Evolutionary conservation across 2,888 invertebrate species (phyloP).

Genomic region (Strigamia transsilvanica): DNA sequence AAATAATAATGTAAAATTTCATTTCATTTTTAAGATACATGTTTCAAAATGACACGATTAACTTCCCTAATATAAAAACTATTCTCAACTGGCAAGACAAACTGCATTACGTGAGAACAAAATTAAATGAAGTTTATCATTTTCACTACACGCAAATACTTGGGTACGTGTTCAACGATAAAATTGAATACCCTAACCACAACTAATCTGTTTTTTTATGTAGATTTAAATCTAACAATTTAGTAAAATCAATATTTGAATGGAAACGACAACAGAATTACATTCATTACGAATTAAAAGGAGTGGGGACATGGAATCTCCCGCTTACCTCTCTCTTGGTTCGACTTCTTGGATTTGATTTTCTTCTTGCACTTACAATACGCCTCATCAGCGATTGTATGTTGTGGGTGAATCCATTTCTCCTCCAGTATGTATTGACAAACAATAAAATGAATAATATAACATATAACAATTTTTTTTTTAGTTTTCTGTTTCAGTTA

Average conservation of each 20-base stretch:
- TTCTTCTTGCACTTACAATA: conserved; percentile 1
- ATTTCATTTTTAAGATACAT: neutral
- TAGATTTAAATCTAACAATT: neutral
- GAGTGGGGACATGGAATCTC: neutral
- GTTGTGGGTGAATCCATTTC: conserved; percentile 8
- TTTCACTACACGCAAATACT: neutral
- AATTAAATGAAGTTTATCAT: conserved; percentile 6
- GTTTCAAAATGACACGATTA: neutral
- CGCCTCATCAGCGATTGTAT: conserved; percentile 3
- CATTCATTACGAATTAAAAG: conserved; percentile 24
- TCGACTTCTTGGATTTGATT: neutral
- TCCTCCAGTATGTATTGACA: neutral
- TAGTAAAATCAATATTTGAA: conserved; percentile 25
- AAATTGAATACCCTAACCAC: neutral
- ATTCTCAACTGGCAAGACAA: conserved; percentile 35
- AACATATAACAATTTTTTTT: neutral
- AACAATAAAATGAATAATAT: neutral
- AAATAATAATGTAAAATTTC: neutral
- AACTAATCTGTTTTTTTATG: too few relatives aligned
- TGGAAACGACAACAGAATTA: conserved; percentile 28
- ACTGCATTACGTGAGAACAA: neutral
- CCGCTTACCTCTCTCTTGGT: neutral
- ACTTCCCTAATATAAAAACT: neutral
- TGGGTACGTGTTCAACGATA: neutral
- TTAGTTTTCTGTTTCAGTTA: neutral